Base-by-base conservation (phyloP, 2,888 invertebrate species). In the Spodoptera littoralis region DNA sequence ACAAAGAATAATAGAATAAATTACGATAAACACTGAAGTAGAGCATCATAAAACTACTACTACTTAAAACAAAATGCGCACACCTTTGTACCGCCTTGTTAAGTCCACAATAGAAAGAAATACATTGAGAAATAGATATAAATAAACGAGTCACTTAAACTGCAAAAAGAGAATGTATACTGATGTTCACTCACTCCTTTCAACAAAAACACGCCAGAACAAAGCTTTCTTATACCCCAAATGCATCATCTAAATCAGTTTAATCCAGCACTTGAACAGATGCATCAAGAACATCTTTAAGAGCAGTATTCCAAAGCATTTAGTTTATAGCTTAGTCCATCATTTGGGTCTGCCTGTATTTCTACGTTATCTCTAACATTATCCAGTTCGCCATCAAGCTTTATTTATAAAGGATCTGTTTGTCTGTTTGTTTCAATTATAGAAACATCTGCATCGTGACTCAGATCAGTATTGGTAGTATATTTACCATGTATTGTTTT, bases 361-460 rank as follows among this genome's bases (percentile, higher is more conserved):
- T 44, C 42, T 45, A 46, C 59, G 36, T 73, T 60, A 71, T 73
- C 69, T 64, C 18, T 4, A 22, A 47, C 65, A 58, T 27, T 72
- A 62, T 59, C 66, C 66, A 60, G 52, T 63, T 12, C 4, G 42
- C 64, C 42, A 68, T 71, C 73, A 56, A 49, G 11, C 49, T 73
- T 57, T 69, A 73, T 71, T 61, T 71, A 69, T 69, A 69, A 60
- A 57, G 47, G 59, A 11, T 69, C 52, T 64, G 68, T 54, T 47
- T 67, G 48, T 58, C 46, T 47, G 53, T 60, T 55, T 65, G 70
- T 50, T 70, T 46, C 59, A 41, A 60, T 47, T 57, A 51, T 12
- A 57, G 47, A 56, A 48, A 55, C 73, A 71, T 71, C 53, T 71
- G 71, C 45, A 49, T 30, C 2, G 42, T 69, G 71, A 73, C 13